Conservation (phyloP, 30 jellyfish, hydroid and myxozoan genomes). For the Phacellophora camtschatica region DNA sequence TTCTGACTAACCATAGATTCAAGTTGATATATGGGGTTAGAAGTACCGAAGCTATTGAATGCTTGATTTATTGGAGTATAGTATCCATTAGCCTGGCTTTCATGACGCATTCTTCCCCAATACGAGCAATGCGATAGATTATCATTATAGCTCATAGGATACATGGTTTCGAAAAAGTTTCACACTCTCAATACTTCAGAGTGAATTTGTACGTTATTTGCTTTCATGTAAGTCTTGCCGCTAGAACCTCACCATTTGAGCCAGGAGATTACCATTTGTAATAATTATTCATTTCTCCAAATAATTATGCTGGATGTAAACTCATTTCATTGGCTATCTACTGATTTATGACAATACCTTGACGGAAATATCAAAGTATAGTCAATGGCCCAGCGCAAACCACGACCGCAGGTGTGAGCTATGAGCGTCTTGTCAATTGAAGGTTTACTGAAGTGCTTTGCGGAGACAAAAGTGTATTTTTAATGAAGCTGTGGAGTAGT, state of each 20-base stretch:
- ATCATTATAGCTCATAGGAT: conserved; percentile 57
- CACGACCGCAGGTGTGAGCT: conserved; percentile 54
- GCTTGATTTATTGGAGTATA: conserved; percentile 73
- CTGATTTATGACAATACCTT: conserved; percentile 70
- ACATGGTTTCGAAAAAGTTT: conserved; percentile 14
- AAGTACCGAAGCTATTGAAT: conserved; percentile 57
- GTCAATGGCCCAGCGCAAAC: conserved; percentile 69
- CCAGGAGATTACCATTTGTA: conserved; percentile 59
- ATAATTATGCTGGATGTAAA: conserved; percentile 45
- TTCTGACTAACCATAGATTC: conserved; percentile 77
- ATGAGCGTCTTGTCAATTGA: conserved; percentile 7
- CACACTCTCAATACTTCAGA: no score
- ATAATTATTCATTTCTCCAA: conserved; percentile 62
- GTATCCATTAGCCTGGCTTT: conserved; percentile 65
- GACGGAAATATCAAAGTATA: conserved; percentile 63
- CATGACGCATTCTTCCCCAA: conserved; percentile 74
- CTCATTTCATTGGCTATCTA: conserved; percentile 54
- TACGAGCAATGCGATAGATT: conserved; percentile 61
- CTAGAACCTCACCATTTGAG: conserved; percentile 28
- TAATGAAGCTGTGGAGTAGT: not conserved
- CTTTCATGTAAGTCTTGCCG: conserved; percentile 9
- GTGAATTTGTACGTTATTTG: conserved; percentile 1
- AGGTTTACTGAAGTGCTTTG: not conserved
- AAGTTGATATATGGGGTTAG: conserved; percentile 80
- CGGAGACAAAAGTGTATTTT: not conserved